A percentile compares a stretch with the other conserved stretches of the same genome.
These are phyloP conservation scores for Siniperca knerii DNA, from an alignment of 2,113 vertebrate genomes.

Conservation along the genomic window DNA sequence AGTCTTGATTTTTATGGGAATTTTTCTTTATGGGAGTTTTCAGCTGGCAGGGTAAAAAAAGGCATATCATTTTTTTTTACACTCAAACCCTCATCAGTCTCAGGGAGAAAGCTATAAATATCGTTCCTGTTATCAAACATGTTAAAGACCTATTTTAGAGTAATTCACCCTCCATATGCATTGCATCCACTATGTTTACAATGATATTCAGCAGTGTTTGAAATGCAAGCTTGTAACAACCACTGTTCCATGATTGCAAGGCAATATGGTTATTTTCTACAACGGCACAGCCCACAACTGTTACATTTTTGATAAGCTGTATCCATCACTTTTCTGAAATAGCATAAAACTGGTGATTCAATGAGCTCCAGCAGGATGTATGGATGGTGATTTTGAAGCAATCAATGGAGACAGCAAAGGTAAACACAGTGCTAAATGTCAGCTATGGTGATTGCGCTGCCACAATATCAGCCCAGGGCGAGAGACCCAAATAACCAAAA, in stretches of 20 bases:
- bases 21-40: not conserved
- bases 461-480: constrained; percentile 72
- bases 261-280: constrained; percentile 56
- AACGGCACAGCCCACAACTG: constrained; percentile 51
- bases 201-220: constrained; percentile 48
- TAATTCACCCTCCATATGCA: constrained; percentile 6
- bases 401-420: constrained; percentile 80
- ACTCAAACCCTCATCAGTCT: constrained; percentile 27
- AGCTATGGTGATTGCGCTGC: constrained; percentile 76
- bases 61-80: constrained; percentile 20
- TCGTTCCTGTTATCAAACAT: constrained; percentile 27
- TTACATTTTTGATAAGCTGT: constrained; percentile 78
- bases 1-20: too few relatives aligned
- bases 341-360: constrained; percentile 63
- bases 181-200: constrained; percentile 32
- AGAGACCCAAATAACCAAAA: constrained; percentile 79
- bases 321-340: constrained; percentile 71
- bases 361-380: constrained; percentile 69
- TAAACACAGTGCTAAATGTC: constrained; percentile 84
- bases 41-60: constrained; percentile 12
- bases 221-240: constrained; percentile 44
- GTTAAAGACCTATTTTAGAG: constrained; percentile 18
- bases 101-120: constrained; percentile 23
- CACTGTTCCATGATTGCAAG: constrained; percentile 57
- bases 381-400: constrained; percentile 74